Base-by-base conservation (phyloP, 2,888 invertebrate species). In the Mayetiola destructor region DNA sequence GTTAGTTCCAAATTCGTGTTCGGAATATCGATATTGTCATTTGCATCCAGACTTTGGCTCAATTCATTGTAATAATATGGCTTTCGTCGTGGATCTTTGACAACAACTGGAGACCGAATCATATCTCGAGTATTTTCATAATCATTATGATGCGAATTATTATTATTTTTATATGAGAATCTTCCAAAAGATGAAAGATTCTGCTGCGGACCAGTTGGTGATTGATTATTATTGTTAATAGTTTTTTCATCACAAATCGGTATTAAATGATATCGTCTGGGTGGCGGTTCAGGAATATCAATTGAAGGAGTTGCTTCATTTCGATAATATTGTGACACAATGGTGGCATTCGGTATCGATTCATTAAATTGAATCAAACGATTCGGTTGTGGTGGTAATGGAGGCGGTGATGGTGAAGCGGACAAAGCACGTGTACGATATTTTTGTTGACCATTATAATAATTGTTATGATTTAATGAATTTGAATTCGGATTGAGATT, bases 181-280 rank as follows among this genome's bases (percentile, higher is more conserved):
- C 35, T 66, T 64, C 20, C 29, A 14, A 37, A 35, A 52, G 37
- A 40, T 18, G 37, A 29, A 16, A 23, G 30, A 29, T n/a, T 16
- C 14, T 32, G 36, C n/a, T 27, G 27, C 9, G 48, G 27, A 5
- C 16, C 9, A 23, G 27, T 18, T 5, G 48, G 27, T 9, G 48
- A 27, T 27, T 23, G 29, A 27, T 23, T 16, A 5, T 23, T n/a
- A n/a, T 27, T 14, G 14, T 2, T 23, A 27, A 10, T n/a, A n/a
- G 37, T 4, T 23, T 23, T 27, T n/a, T n/a, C n/a, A 5, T 48
- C n/a, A 16, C 48, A 27, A n/a, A 48, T 48, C n/a, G 48, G 48
- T n/a, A 48, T 27, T 16, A 48, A 48, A n/a, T 48, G 48, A 48
- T 48, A 48, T 5, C 48, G 27, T 8, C 48, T 14, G 5, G 48